Evolutionary conservation across 2,113 vertebrate genomes (phyloP), one percentile per base, ranked within the genome.

Genomic region (Limanda limanda): DNA sequence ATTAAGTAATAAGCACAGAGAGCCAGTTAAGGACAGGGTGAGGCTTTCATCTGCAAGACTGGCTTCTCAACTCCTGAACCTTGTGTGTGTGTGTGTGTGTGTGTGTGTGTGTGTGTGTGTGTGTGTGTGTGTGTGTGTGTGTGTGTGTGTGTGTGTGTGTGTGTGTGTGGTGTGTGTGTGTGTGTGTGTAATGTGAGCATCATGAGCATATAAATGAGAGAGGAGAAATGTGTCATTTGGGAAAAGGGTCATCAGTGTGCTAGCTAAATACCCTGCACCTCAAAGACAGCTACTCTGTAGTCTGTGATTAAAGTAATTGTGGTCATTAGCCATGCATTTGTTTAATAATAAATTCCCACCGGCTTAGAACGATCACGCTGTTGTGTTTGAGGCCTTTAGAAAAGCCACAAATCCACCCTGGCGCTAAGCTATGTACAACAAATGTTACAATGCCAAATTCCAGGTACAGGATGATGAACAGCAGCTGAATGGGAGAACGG

Each of bases 381-480:
- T 81, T 83, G 56, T 81, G 67, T 72, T 27, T 51, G 51, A 67
- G 62, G 65, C 68, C 72, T 61, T 75, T 81, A 68, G 66, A 91
- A 86, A 87, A 86, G 78, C 75, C 79, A 82, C 76, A 86, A 91
- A 93, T 90, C 85, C 85, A 85, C 58, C 31, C 60, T 37, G 65
- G 71, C 55, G 76, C 80, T 77, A 82, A 87, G 76, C 83, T 83
- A 58, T 85, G 84, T 85, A 83, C 74, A 84, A 87, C 81, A 86
- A 85, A 89, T 81, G 63, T 85, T 84, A 79, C 63, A 76, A 84
- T 76, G 74, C 74, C 75, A 89, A 89, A 88, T 82, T 82, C 78
- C 85, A 92, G 88, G 86, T 90, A 86, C 58, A 69, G 79, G 72
- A 73, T 84, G 83, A 90, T 79, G 82, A 91, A 84, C 60, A 83